These are phyloP conservation scores for Drosophila asahinai DNA, from an alignment of 1,140 invertebrate species.

Conservation along the genomic window DNA sequence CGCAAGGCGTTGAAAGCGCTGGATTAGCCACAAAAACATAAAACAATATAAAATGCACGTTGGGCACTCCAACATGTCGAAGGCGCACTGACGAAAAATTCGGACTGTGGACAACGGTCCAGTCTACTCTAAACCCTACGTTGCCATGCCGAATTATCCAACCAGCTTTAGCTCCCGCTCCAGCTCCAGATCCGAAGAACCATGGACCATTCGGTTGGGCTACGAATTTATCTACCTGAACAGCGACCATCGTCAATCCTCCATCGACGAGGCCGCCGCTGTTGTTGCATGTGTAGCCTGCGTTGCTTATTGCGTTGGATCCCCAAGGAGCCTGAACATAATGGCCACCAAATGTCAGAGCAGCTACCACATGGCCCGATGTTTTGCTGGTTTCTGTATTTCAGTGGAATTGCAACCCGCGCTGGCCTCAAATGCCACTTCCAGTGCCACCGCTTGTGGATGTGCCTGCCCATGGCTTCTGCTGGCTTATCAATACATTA, in stretches of 20 bases:
- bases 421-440: constrained; percentile 12
- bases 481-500: constrained; percentile 76
- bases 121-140: neutral
- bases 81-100: constrained; percentile 38
- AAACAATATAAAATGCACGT: constrained; percentile 72
- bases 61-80: constrained; percentile 61
- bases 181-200: constrained; percentile 39
- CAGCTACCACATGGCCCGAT: constrained; percentile 49
- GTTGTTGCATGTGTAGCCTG: constrained; percentile 27
- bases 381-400: constrained; percentile 69
- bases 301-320: constrained; percentile 45
- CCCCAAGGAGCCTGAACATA: constrained; percentile 67
- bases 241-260: constrained; percentile 80
- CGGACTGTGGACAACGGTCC: constrained; percentile 37
- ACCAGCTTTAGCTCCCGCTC: constrained; percentile 3
- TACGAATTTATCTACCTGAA: constrained; percentile 82
- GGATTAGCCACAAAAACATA: constrained; percentile 71
- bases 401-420: constrained; percentile 54
- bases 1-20: constrained; percentile 72
- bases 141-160: neutral
- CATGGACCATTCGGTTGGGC: constrained; percentile 66
- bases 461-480: constrained; percentile 58
- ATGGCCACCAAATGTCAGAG: constrained; percentile 75
- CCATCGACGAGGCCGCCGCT: constrained; percentile 58
- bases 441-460: constrained; percentile 12